A percentile compares a stretch with the other conserved stretches of the same genome.
Conservation (phyloP, 2,888 invertebrate species). For the Caprella mutica region DNA sequence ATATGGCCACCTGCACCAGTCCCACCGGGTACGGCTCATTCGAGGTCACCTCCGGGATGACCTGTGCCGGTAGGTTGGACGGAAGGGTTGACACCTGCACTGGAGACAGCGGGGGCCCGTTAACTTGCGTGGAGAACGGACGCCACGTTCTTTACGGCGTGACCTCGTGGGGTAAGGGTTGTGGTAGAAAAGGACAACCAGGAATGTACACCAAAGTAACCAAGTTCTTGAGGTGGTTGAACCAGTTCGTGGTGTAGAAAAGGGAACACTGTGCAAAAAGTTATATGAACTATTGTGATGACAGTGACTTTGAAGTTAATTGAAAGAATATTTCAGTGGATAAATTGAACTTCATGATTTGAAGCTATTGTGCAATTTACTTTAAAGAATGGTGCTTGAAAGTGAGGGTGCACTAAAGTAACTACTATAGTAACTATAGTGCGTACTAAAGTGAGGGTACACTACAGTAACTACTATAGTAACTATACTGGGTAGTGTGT, state of each 20-base stretch:
- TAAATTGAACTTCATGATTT: too few relatives aligned
- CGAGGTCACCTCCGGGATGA: conserved; percentile 56
- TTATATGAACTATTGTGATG: too few relatives aligned
- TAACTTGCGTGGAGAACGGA: conserved; percentile 51
- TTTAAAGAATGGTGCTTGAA: too few relatives aligned
- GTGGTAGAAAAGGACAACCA: conserved; percentile 59
- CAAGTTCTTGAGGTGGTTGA: conserved; percentile 56
- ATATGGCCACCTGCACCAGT: conserved; percentile 51
- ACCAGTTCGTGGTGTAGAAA: conserved; percentile 27
- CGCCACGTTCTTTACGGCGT: conserved; percentile 44
- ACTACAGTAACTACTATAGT: too few relatives aligned
- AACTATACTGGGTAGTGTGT: too few relatives aligned
- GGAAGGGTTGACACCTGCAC: conserved; percentile 69
- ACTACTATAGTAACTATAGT: too few relatives aligned
- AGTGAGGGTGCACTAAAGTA: too few relatives aligned
- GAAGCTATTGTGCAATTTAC: too few relatives aligned
- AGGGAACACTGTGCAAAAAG: too few relatives aligned
- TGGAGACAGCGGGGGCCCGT: conserved; percentile 72
- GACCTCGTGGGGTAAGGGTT: conserved; percentile 68
- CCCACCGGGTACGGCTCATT: conserved; percentile 53
- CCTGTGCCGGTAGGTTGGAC: conserved; percentile 64
- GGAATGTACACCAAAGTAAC: conserved; percentile 60
- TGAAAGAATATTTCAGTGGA: too few relatives aligned
- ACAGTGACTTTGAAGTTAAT: too few relatives aligned
- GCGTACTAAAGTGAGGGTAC: too few relatives aligned